phyloP scores from a whole-genome alignment of 2,888 invertebrate species.

The Flexamia atlantica region DNA sequence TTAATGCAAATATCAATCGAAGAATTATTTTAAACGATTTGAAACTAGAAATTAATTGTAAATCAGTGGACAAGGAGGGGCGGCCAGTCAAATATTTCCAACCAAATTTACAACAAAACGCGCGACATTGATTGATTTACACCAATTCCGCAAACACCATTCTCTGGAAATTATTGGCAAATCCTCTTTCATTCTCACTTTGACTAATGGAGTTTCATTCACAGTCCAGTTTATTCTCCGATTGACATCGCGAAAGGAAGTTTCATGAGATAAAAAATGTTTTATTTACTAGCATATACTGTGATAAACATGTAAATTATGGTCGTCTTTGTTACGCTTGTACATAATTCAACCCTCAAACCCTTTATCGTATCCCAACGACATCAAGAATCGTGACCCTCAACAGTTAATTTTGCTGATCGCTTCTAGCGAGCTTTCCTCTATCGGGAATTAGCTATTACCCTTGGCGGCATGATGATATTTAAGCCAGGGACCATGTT shows the following conservation, averaged over 20 bases:
- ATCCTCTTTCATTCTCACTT: slow-evolving; percentile 28
- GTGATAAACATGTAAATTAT: too few species aligned
- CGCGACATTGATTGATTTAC: slow-evolving; percentile 31
- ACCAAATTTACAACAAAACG: background rate
- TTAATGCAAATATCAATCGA: background rate
- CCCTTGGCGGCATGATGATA: too few species aligned
- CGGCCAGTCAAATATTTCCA: slow-evolving; percentile 8
- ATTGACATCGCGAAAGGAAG: slow-evolving; percentile 21
- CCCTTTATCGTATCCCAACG: too few species aligned
- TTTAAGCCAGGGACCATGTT: too few species aligned
- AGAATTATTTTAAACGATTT: background rate
- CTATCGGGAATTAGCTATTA: too few species aligned
- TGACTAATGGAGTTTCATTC: slow-evolving; percentile 38
- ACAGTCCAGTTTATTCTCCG: slow-evolving; percentile 19
- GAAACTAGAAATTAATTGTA: background rate
- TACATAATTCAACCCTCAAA: too few species aligned
- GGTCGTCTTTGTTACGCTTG: too few species aligned
- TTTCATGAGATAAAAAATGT: background rate
- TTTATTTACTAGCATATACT: too few species aligned
- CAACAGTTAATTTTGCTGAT: too few species aligned
- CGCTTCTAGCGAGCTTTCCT: too few species aligned
- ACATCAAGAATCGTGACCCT: too few species aligned
- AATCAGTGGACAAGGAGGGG: background rate
- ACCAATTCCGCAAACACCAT: slow-evolving; percentile 40
- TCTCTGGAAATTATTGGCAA: slow-evolving; percentile 31